Conservation (phyloP, 2,797 vertebrate species). For the Sebastes itinus region DNA sequence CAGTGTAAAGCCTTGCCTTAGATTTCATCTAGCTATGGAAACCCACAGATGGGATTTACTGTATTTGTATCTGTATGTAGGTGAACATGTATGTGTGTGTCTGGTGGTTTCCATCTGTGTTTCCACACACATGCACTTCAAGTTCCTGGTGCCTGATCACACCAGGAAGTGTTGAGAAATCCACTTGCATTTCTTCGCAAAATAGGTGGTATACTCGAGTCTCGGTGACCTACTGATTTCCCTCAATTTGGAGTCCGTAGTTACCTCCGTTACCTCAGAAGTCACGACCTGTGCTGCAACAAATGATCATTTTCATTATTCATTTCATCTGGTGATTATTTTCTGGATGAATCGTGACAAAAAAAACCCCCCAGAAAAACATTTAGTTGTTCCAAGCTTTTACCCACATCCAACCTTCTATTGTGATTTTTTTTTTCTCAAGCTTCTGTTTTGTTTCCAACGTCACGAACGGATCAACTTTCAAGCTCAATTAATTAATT, state of each 20-base stretch:
- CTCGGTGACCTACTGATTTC: not conserved
- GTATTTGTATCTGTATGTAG: not conserved
- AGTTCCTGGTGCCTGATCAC: not conserved
- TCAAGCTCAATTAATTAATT: not conserved
- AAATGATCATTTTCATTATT: not conserved
- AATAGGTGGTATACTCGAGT: not conserved
- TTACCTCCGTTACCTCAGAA: not conserved
- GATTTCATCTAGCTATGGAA: not conserved
- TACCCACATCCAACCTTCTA: not conserved
- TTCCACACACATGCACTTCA: not conserved
- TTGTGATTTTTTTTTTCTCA: not conserved
- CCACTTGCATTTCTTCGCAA: not conserved
- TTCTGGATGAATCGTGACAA: not conserved
- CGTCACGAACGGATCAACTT: not conserved
- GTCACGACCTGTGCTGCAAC: not conserved
- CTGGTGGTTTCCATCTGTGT: not conserved
- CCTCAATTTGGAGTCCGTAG: not conserved
- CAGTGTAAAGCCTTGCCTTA: not conserved
- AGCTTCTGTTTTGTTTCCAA: not conserved
- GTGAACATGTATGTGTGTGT: not conserved
- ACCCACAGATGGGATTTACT: not conserved
- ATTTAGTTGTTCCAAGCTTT: not conserved
- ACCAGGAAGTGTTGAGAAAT: not conserved
- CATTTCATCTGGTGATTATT: not conserved
- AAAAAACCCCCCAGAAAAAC: accelerated